These are phyloP conservation scores for Erpetoichthys calabaricus DNA, from an alignment of 2,797 vertebrate species.

Conservation along the genomic window DNA sequence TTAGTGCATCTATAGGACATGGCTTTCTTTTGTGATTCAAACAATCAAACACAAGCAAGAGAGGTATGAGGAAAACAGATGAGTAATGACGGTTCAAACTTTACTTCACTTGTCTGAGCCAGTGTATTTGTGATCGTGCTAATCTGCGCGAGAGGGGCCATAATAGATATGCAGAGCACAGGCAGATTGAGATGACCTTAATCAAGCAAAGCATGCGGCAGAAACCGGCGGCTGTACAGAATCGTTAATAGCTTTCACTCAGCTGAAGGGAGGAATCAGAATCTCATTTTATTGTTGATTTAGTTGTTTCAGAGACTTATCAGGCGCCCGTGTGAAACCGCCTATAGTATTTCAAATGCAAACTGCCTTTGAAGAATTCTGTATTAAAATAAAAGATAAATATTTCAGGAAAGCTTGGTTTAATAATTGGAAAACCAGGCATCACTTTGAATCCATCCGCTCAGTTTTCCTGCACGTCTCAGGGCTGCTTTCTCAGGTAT, in stretches of 20 bases:
- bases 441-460: too few species aligned
- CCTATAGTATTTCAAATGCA: slow-evolving; percentile 11
- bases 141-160: slow-evolving; percentile 27
- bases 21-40: too few species aligned
- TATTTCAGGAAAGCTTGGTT: too few species aligned
- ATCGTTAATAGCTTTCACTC: slow-evolving; percentile 38
- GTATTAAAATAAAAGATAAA: too few species aligned
- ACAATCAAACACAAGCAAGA: neutral
- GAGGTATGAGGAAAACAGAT: neutral
- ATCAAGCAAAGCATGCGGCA: slow-evolving; percentile 31
- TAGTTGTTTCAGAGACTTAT: slow-evolving; percentile 28
- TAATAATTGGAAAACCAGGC: too few species aligned
- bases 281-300: slow-evolving; percentile 35
- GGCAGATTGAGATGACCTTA: slow-evolving; percentile 48
- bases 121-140: slow-evolving; percentile 17
- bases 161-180: slow-evolving; percentile 39
- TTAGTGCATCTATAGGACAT: too few species aligned
- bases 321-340: slow-evolving; percentile 26
- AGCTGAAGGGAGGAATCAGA: slow-evolving; percentile 32
- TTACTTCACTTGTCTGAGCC: slow-evolving; percentile 11
- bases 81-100: slow-evolving; percentile 4
- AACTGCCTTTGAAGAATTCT: neutral
- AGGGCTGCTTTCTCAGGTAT: too few species aligned
- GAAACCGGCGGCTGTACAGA: slow-evolving; percentile 21
- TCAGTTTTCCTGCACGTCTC: too few species aligned